Base-by-base conservation (phyloP, 2,113 vertebrate genomes). In the Sturnus vulgaris region DNA sequence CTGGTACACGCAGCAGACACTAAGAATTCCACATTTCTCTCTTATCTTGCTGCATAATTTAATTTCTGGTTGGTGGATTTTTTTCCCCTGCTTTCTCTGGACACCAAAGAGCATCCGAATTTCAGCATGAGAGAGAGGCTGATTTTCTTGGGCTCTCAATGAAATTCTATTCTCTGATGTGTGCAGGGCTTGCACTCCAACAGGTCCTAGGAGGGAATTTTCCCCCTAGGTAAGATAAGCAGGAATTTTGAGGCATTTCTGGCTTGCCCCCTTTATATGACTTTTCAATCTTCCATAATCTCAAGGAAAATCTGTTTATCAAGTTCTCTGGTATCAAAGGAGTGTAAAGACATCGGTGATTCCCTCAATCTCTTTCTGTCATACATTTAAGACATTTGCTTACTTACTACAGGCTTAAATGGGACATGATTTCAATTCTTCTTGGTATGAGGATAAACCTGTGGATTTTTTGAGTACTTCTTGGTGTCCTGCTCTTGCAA, bases 241-340 rank as follows among this genome's bases (percentile, higher is more conserved):
- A 66, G 33, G 31, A 63, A 78, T 70, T 52, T 40, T 60, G 46
- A 72, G 31, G 9, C 1, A 6, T 75, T 90, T 66, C 69, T 73
- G 17, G 3, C 28, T 69, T 89, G 1, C 1, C 2, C 19, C 10
- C 27, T 4, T 46, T 7, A 14, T 28, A 4, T 44, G 25, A 8
- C 27, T 37, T 73, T 37, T 55, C 19, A 37, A 3, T 82, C 9
- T 66, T 56, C 46, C 50, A 42, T 18, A 63, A 50, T 21, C 20
- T 53, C 33, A 56, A 37, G 9, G 11, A 56, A 93, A 93, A 90
- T 46, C 16, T 84, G 9, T 61, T 89, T 63, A 63, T 53, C 1
- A 2, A 53, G 12, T 78, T 40, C 13, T 84, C 19, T 70, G 56
- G 24, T 46, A 49, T 55, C 35, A 68, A 24, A n/a, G 56, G 47